These are phyloP conservation scores for Alloscopus bannaensis DNA, from an alignment of 2,888 invertebrate genomes.

Conservation along the genomic window DNA sequence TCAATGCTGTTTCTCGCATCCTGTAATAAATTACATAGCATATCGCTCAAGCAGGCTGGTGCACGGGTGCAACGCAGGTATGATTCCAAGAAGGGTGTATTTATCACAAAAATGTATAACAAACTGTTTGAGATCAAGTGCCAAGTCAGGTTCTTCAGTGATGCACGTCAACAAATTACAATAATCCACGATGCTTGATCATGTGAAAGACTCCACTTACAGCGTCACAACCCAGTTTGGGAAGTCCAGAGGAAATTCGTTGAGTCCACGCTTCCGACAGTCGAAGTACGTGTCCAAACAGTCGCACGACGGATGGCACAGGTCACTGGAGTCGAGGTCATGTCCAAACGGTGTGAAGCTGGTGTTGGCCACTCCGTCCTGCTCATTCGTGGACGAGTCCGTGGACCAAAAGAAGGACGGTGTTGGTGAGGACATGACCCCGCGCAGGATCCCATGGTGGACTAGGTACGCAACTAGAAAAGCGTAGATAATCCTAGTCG, in stretches of 20 bases:
- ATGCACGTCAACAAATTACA: too few relatives aligned
- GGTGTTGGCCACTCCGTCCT: conserved; percentile 38
- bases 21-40: too few relatives aligned
- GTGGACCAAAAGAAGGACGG: conserved; percentile 53
- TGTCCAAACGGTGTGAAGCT: conserved; percentile 43
- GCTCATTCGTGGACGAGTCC: conserved; percentile 15
- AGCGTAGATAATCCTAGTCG: conserved; percentile 60
- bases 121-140: too few relatives aligned
- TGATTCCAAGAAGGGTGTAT: too few relatives aligned
- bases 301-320: conserved; percentile 77
- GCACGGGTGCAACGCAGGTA: too few relatives aligned
- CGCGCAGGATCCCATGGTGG: conserved; percentile 41
- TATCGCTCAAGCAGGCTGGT: too few relatives aligned
- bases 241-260: conserved; percentile 82
- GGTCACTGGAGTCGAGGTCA: conserved; percentile 43
- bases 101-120: too few relatives aligned
- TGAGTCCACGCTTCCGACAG: conserved; percentile 84
- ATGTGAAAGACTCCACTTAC: conserved; percentile 78
- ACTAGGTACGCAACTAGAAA: conserved; percentile 58
- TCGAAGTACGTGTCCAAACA: conserved; percentile 85
- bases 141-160: too few relatives aligned
- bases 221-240: conserved; percentile 86
- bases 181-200: background rate
- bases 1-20: too few relatives aligned
- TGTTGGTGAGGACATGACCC: conserved; percentile 59